Evolutionary conservation across 2,888 invertebrate species (phyloP).

Genomic region (Pterobdella sp.): DNA sequence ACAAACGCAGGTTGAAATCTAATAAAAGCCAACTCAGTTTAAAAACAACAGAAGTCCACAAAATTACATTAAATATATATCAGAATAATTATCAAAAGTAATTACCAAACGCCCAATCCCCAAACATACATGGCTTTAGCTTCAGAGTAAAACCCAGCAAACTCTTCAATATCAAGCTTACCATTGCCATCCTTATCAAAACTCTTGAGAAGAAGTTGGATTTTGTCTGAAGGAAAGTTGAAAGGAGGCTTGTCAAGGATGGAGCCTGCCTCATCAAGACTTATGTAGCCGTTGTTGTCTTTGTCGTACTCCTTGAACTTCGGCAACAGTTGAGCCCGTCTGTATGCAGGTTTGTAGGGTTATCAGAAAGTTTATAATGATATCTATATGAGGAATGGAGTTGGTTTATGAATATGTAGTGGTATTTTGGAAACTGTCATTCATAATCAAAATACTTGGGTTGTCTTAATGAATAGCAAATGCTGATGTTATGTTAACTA

Average conservation of each 20-base stretch:
- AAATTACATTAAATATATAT: too few relatives aligned
- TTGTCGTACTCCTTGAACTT: constrained; percentile 38
- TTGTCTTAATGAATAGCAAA: too few relatives aligned
- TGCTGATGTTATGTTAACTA: too few relatives aligned
- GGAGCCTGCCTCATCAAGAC: constrained; percentile 36
- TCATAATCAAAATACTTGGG: too few relatives aligned
- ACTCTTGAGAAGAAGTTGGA: constrained; percentile 36
- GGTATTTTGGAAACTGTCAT: too few relatives aligned
- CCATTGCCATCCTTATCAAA: constrained; percentile 38
- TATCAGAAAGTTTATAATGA: too few relatives aligned
- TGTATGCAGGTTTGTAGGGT: too few relatives aligned
- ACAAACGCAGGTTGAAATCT: not conserved
- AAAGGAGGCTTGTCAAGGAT: constrained; percentile 38
- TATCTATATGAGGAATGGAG: not conserved
- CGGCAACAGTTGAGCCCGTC: constrained; percentile 35
- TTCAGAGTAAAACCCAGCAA: constrained; percentile 38
- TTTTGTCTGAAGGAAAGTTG: constrained; percentile 37
- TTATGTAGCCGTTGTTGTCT: constrained; percentile 38
- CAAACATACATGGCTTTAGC: constrained; percentile 38
- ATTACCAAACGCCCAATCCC: not conserved
- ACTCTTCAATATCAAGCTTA: constrained; percentile 38
- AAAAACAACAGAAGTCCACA: not conserved
- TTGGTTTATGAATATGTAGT: not conserved
- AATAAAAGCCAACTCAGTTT: not conserved
- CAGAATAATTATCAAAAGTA: not conserved